Evolutionary conservation across 2,888 invertebrate genomes (phyloP).

Genomic region (Nowickia ferox): DNA sequence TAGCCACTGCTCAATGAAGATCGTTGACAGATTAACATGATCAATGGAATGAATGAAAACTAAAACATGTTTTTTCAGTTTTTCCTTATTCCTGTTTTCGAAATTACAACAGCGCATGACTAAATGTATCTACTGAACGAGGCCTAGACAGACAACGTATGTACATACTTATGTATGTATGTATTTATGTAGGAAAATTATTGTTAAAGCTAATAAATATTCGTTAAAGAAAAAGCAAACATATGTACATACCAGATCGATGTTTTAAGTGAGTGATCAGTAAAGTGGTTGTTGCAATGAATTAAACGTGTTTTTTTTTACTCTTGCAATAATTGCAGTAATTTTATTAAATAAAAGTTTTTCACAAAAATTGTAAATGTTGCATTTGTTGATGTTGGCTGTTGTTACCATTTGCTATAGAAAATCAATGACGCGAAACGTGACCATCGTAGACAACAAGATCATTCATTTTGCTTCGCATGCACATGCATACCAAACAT

Average conservation of each 20-base stretch:
- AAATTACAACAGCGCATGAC: constrained; percentile 5
- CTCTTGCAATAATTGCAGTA: constrained; percentile 47
- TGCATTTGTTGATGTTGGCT: constrained; percentile 20
- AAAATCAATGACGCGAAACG: constrained; percentile 68
- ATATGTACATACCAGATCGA: constrained; percentile 6
- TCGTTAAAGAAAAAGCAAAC: constrained; percentile 1
- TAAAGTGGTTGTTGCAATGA: constrained; percentile 27
- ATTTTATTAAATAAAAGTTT: constrained; percentile 62
- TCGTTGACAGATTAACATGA: constrained; percentile 57
- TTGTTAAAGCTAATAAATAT: constrained; percentile 5
- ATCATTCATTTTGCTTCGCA: constrained; percentile 42
- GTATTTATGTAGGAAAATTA: constrained; percentile 1
- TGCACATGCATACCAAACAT: neutral
- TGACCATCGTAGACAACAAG: constrained; percentile 61
- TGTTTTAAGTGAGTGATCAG: constrained; percentile 25
- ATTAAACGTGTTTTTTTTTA: constrained; percentile 41
- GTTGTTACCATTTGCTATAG: constrained; percentile 49
- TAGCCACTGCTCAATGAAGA: constrained; percentile 30
- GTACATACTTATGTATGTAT: neutral
- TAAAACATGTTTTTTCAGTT: constrained; percentile 29
- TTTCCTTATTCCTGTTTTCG: constrained; percentile 42
- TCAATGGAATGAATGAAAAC: constrained; percentile 32
- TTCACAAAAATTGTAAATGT: constrained; percentile 42
- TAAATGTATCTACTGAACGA: neutral
- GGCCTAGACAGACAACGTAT: neutral